Conservation (phyloP, 2,113 vertebrate species). For the Maccullochella peelii region DNA sequence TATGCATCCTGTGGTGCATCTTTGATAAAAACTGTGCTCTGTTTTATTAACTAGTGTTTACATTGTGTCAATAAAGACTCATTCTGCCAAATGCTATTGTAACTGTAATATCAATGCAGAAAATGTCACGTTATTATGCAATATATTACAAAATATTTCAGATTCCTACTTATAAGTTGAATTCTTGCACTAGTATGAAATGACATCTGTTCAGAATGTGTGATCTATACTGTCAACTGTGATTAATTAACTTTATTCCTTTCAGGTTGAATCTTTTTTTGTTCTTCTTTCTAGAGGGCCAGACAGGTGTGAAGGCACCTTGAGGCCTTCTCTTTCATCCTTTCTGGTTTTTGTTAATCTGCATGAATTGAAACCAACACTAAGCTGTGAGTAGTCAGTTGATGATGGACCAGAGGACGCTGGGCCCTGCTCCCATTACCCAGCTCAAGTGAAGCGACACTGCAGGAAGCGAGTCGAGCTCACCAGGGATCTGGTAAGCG, state of each 20-base stretch:
- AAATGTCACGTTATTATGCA: background rate
- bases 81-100: background rate
- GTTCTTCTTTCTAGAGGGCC: background rate
- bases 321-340: background rate
- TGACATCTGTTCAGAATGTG: background rate
- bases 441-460: too few relatives aligned
- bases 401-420: background rate
- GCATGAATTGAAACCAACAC: background rate
- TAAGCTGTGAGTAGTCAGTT: background rate
- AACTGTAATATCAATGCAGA: background rate
- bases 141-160: background rate
- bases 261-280: background rate
- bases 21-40: slow-evolving; percentile 21
- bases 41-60: slow-evolving; percentile 14
- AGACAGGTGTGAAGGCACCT: background rate
- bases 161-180: background rate
- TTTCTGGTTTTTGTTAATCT: background rate
- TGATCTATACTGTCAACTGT: background rate
- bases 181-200: background rate
- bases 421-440: background rate
- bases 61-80: slow-evolving; percentile 22
- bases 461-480: too few relatives aligned
- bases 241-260: background rate
- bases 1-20: slow-evolving; percentile 73
- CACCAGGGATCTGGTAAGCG: background rate